Percentiles rank a stretch among this genome's conserved stretches.
phyloP scores from a whole-genome alignment of 2,888 invertebrate genomes.

The Cantharis nigra region DNA sequence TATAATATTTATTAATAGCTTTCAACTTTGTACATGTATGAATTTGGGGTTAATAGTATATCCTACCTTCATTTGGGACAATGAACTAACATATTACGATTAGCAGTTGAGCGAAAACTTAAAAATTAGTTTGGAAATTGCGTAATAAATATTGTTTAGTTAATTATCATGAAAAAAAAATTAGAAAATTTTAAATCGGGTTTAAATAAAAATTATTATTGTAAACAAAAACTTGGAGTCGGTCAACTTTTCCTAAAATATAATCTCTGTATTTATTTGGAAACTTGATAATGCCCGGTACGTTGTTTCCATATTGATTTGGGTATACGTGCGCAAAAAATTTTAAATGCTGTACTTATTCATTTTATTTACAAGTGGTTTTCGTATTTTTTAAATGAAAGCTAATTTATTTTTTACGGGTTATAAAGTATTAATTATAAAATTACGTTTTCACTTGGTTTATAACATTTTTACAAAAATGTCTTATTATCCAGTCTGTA shows the following conservation, averaged over 20 bases:
- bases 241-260: not conserved
- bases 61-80: not conserved
- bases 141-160: not conserved
- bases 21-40: not conserved
- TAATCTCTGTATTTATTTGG: not conserved
- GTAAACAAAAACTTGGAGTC: not conserved
- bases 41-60: not conserved
- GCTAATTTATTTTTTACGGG: not conserved
- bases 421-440: not conserved
- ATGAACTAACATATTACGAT: not conserved
- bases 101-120: not conserved
- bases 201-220: not conserved
- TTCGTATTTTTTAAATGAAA: not conserved
- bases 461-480: not conserved
- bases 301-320: not conserved
- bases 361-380: not conserved
- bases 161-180: not conserved
- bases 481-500: not conserved
- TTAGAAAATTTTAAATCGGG: not conserved
- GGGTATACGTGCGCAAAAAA: not conserved
- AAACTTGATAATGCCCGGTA: not conserved
- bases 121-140: not conserved
- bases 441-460: not conserved
- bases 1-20: not conserved
- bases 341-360: not conserved